Conservation (phyloP, 2,888 invertebrate genomes). For the Drosophila meridiana region DNA sequence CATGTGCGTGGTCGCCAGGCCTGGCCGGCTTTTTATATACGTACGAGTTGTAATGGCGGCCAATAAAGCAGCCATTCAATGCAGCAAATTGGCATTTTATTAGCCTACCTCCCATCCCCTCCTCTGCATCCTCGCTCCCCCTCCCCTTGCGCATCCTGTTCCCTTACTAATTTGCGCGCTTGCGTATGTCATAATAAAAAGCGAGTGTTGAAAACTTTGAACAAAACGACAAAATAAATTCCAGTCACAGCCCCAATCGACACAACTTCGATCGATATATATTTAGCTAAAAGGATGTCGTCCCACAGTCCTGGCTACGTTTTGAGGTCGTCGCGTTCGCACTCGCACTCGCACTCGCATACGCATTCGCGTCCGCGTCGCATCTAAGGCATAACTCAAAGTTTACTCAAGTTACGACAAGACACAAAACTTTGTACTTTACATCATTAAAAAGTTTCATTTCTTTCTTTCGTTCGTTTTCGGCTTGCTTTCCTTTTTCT, state of each 20-base stretch:
- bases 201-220: constrained; percentile 76
- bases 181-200: constrained; percentile 79
- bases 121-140: not conserved
- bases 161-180: constrained; percentile 63
- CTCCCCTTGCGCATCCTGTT: not conserved
- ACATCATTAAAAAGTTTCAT: constrained; percentile 84
- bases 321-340: constrained; percentile 48
- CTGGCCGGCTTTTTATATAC: constrained; percentile 68
- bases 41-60: constrained; percentile 79
- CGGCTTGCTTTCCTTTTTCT: constrained; percentile 25
- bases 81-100: constrained; percentile 80
- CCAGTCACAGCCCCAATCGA: constrained; percentile 47
- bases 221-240: constrained; percentile 76
- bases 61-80: constrained; percentile 77
- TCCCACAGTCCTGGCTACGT: constrained; percentile 36
- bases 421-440: constrained; percentile 83
- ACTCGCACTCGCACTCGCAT: no score
- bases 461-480: constrained; percentile 69
- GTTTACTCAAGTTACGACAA: constrained; percentile 79
- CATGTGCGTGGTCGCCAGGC: constrained; percentile 52
- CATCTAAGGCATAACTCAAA: constrained; percentile 78
- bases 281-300: constrained; percentile 69
- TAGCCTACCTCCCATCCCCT: constrained; percentile 38
- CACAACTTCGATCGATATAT: constrained; percentile 66
- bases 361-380: constrained; percentile 52